Base-by-base conservation (phyloP, 2,113 vertebrate genomes). In the Terrapene triunguis region DNA sequence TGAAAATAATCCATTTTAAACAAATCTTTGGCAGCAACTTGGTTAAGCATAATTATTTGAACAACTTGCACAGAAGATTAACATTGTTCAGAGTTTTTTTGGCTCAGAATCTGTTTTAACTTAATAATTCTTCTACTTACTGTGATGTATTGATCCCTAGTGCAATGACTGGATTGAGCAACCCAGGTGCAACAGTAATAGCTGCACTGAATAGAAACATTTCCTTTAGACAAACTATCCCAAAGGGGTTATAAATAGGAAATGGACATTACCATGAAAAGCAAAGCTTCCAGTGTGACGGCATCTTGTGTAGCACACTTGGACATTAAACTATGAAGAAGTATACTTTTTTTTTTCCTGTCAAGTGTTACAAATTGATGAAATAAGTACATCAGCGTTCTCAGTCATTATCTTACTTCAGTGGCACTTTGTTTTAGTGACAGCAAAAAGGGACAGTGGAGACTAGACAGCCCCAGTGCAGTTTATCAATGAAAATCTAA, bases 401-500 rank as follows among this genome's bases (percentile, higher is more conserved):
- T 98, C 98, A 98, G 99, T 99, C 99, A 99, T 99, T 99, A 99
- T 99, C 99, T 98, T 97, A 97, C 99, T 98, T 98, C 99, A 98
- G 99, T 98, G 99, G 99, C 99, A 99, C 99, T 99, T 99, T 98
- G 99, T 99, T 99, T 99, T 98, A 98, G 98, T 98, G 99, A 99
- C 99, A 98, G 99, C 98, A 98, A 98, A 98, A 99, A 98, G 99
- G 98, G 99, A 98, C 99, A 98, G 98, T 85, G 98, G 98, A 99
- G 99, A 99, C 97, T 98, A 99, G 98, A 98, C 98, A 98, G 97
- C 95, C 98, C 98, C 97, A 80, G 97, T 98, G 99, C 99, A 99
- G 99, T 99, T 99, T 99, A 99, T 99, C 99, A 99, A 99, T 99
- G 99, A 99, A 99, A 99, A 99, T 99, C 99, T 99, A 99, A 99